Evolutionary conservation across 92 coral and sea anemone species (phyloP), one percentile per base, ranked within the genome.

Genomic region (Zoanthus sansibaricus): DNA sequence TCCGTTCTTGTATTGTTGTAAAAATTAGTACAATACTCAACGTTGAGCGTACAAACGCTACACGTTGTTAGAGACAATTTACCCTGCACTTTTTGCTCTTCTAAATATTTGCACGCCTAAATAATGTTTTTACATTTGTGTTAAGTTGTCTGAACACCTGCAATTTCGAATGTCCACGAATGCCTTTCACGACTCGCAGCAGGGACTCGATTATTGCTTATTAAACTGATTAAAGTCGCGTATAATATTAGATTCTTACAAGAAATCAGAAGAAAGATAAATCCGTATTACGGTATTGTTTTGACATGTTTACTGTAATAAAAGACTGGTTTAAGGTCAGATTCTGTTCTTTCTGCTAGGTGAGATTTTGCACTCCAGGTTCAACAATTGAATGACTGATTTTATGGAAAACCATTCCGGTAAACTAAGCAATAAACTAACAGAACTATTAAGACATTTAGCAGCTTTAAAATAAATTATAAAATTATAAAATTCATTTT

Each of bases 171-270:
- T 52, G 45, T 51, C 44, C 62, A 54, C 46, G 2, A 66, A 48
- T 47, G 75, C 66, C 74, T 80, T 78, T 80, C 75, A 66, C 75
- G 6, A 32, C 7, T 31, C 59, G 3, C 85, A 79, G 85, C 85
- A 18, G 85, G 85, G 18, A 7, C 1, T 7, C 73, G 85, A 66
- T 44, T 80, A 74, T 3, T 66, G 58, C 59, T 80, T 80, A 80
- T 80, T 25, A 25, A 25, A 25, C 25, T 25, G 25, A 25, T 25
- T 25, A 25, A 64, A 49, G 82, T 37, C 18, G 12, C 37, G 11
- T 0, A 5, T 62, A 12, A 67, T 62, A 80, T 67, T 46, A 80
- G 15, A 80, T 64, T 67, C 4, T 66, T 80, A 12, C 44, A 32
- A 69, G 48, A 47, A 48, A 49, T 25, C 75, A 31, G 48, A 30